A percentile compares a stretch with the other conserved stretches of the same genome.
phyloP scores from a whole-genome alignment of 2,113 vertebrate species.

The Rhynchomys soricoides region DNA sequence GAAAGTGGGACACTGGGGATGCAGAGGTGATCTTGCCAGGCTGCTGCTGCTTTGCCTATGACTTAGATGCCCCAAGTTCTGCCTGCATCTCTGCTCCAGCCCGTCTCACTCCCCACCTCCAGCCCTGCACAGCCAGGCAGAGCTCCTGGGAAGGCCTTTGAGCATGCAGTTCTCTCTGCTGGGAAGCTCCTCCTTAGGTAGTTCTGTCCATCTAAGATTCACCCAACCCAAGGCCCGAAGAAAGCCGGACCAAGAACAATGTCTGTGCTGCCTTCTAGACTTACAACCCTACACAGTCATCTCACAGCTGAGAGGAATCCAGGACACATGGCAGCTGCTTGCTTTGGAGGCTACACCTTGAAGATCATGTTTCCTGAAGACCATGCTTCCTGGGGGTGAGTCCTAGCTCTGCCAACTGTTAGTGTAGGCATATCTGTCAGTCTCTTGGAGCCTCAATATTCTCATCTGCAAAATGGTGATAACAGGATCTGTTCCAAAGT shows the following conservation, averaged over 20 bases:
- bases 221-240: neutral
- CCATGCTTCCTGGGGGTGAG: neutral
- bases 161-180: neutral
- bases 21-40: neutral
- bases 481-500: neutral
- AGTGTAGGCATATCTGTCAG: neutral
- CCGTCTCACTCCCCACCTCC: neutral
- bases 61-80: neutral
- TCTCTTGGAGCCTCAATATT: neutral
- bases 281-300: neutral
- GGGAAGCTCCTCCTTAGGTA: neutral
- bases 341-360: neutral
- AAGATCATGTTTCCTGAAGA: neutral
- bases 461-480: neutral
- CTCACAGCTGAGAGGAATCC: neutral
- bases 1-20: neutral
- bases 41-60: accelerated
- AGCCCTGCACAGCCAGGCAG: neutral
- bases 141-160: neutral
- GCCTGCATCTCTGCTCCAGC: neutral
- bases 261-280: neutral
- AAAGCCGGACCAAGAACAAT: neutral
- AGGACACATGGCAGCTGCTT: neutral
- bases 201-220: neutral
- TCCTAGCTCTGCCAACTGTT: neutral